Percentiles rank a stretch among this genome's conserved stretches.
Conservation (phyloP, 2,888 invertebrate genomes). For the Sarcophaga rosellei region DNA sequence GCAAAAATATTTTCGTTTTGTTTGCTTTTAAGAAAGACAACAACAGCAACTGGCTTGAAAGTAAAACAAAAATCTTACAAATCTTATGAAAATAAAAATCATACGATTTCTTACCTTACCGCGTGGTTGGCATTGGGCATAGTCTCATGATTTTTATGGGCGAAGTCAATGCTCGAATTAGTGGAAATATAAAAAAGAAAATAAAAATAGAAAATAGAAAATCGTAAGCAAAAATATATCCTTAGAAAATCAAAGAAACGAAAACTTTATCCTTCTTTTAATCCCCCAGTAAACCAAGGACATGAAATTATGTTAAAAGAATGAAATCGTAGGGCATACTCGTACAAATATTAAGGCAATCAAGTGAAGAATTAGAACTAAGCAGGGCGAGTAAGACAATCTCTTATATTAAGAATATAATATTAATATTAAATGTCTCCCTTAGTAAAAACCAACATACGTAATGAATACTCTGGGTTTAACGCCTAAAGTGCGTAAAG, state of each 20-base stretch:
- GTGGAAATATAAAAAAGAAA: not conserved
- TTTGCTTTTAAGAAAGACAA: conserved; percentile 17
- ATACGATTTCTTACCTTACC: conserved; percentile 59
- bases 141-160: conserved; percentile 52
- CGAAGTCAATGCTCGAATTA: conserved; percentile 59
- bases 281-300: conserved; percentile 34
- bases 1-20: conserved; percentile 10
- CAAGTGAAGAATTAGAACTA: too few relatives aligned
- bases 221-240: conserved; percentile 12
- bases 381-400: too few relatives aligned
- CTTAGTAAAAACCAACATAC: not conserved
- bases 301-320: conserved; percentile 17
- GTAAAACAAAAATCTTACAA: conserved; percentile 23
- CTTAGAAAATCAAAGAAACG: conserved; percentile 23
- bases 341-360: too few relatives aligned
- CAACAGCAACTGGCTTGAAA: not conserved
- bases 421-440: too few relatives aligned
- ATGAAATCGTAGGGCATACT: conserved; percentile 16
- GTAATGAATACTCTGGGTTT: not conserved
- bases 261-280: conserved; percentile 49
- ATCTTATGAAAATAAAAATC: conserved; percentile 61
- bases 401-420: too few relatives aligned
- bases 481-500: too few relatives aligned
- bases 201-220: conserved; percentile 2
- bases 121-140: conserved; percentile 42